Conservation (phyloP, 1,140 invertebrate genomes). For the Caenorhabditis remanei region DNA sequence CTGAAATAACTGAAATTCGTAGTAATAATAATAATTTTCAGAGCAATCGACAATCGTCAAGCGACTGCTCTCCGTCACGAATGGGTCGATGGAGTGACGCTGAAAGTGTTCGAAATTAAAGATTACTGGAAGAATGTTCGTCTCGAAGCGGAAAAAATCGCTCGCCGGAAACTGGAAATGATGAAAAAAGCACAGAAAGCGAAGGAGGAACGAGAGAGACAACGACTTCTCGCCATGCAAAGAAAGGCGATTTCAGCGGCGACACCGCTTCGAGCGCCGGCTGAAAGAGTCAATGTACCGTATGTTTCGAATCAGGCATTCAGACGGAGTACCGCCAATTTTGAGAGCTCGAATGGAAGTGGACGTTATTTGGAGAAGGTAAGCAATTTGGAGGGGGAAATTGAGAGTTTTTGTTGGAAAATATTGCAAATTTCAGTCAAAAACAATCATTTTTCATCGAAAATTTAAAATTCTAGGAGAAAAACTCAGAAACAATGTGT, state of each 20-base stretch:
- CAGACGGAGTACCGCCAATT: background rate
- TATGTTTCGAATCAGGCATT: background rate
- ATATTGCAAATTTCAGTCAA: no score
- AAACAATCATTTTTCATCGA: background rate
- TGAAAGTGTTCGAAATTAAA: slow-evolving; percentile 66
- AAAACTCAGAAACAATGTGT: no score
- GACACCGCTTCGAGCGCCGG: background rate
- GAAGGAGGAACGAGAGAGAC: background rate
- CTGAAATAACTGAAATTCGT: no score
- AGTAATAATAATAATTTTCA: background rate
- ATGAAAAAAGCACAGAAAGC: background rate
- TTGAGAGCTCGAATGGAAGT: background rate
- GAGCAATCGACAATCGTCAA: background rate
- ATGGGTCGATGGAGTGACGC: slow-evolving; percentile 67
- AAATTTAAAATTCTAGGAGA: background rate
- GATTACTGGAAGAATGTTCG: slow-evolving; percentile 59
- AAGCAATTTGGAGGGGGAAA: no score
- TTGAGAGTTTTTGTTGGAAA: no score
- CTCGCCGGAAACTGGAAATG: background rate
- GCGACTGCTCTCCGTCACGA: slow-evolving; percentile 10
- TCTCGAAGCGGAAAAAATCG: background rate
- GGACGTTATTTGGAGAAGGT: slow-evolving; percentile 19
- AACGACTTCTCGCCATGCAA: background rate
- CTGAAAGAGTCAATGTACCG: background rate
- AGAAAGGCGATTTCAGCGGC: background rate